Conservation (phyloP, 2,888 invertebrate genomes). For the Erebia ligea region DNA sequence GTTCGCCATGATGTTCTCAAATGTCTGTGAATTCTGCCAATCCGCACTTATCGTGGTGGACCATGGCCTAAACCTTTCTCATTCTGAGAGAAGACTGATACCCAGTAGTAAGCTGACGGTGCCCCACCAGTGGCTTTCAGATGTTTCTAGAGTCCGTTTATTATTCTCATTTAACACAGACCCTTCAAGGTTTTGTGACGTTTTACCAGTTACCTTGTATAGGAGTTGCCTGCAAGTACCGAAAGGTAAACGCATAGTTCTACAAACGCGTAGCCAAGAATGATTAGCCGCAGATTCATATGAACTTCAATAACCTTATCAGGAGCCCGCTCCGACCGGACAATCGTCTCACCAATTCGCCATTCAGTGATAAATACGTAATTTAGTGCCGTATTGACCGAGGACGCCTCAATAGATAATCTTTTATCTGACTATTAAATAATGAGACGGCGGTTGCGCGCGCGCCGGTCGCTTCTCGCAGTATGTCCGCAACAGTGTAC, state of each 20-base stretch:
- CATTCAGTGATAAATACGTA: conserved; percentile 61
- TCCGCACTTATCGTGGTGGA: no score
- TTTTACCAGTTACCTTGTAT: background rate
- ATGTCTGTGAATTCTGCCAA: background rate
- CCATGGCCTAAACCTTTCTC: no score
- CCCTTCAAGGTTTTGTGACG: background rate
- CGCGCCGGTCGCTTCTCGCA: conserved; percentile 53
- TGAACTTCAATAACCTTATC: conserved; percentile 26
- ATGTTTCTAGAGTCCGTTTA: background rate
- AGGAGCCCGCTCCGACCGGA: conserved; percentile 16
- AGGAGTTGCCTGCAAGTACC: background rate
- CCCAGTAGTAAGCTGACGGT: no score
- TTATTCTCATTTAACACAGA: background rate
- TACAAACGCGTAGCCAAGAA: background rate
- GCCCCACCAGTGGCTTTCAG: background rate
- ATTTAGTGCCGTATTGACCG: conserved; percentile 69
- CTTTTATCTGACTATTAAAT: conserved; percentile 80
- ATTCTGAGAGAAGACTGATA: no score
- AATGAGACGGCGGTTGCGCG: conserved; percentile 63
- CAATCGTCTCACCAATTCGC: conserved; percentile 45
- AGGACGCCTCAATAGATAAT: conserved; percentile 77
- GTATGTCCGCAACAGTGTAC: conserved; percentile 47
- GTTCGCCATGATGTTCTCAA: background rate
- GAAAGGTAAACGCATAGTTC: background rate
- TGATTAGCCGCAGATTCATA: conserved; percentile 7